Evolutionary conservation across 2,888 invertebrate species (phyloP), one percentile per base, ranked within the genome.

Genomic region (Agrotis segetum): DNA sequence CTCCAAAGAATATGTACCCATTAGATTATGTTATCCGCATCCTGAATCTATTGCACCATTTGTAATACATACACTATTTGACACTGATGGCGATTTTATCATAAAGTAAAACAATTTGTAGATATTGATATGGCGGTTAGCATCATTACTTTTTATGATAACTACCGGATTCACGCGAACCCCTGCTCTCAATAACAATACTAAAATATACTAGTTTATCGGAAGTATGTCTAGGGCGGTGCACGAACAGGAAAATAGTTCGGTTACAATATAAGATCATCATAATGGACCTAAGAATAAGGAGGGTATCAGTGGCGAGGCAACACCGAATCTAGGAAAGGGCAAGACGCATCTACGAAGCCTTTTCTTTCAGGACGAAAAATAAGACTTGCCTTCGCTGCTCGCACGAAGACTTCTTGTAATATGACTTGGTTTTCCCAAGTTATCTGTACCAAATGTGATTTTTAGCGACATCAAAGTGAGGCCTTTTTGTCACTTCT

Each of bases 111-210:
- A 88, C 87, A 86, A 87, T 87, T 89, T 88, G 87, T 86, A 74
- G 83, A 81, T 85, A 87, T 88, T 88, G 89, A 80, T 90, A 87
- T 85, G 85, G 84, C 86, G 85, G 86, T 83, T 79, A 81, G 77
- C 65, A 68, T 77, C 89, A 88, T 91, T 89, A 91, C 85, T 89
- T 91, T 91, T 91, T 91, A 91, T 82, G 91, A 71, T 90, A 88
- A 91, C 86, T 87, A 86, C 85, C 81, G 82, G 80, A 85, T 87
- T 88, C 85, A 78, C 86, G 84, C 86, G 84, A 79, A 83, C 89
- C 88, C 83, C 69, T 74, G 71, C 61, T 76, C 82, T 83, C 87
- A 77, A 85, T 84, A 87, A 85, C 84, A 87, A 87, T 86, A 85
- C 82, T 81, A 71, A 82, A 81, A 61, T 84, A 72, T 74, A 76